Conservation (phyloP, 1,140 invertebrate genomes). For the Drosophila leontia region DNA sequence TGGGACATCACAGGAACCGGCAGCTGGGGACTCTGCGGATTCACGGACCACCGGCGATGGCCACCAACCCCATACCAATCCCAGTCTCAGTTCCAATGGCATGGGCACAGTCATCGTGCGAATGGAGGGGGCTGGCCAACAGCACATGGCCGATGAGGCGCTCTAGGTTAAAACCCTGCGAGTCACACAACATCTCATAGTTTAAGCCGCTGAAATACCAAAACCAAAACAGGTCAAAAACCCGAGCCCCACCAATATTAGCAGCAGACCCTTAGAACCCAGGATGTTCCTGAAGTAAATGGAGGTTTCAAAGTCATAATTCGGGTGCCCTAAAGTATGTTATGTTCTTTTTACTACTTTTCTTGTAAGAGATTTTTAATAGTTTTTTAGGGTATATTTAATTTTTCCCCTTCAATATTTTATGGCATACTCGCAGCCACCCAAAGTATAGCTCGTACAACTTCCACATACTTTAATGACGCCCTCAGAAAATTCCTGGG, state of each 20-base stretch:
- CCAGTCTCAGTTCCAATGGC: slow-evolving; percentile 15
- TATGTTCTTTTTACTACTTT: not conserved
- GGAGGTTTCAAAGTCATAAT: slow-evolving; percentile 1
- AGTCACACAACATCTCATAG: slow-evolving; percentile 75
- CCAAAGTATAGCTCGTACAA: not conserved
- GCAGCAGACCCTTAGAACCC: slow-evolving; percentile 2
- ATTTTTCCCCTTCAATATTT: not conserved
- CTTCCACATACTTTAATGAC: slow-evolving; percentile 5
- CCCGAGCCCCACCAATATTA: slow-evolving; percentile 32
- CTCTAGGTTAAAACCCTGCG: slow-evolving; percentile 51
- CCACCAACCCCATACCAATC: not conserved
- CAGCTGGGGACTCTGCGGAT: slow-evolving; percentile 2
- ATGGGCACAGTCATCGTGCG: slow-evolving; percentile 67
- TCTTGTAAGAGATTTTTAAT: not conserved
- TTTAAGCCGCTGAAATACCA: slow-evolving; percentile 54
- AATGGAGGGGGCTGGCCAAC: slow-evolving; percentile 54
- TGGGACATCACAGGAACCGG: slow-evolving; percentile 6
- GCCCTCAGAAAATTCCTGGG: not conserved
- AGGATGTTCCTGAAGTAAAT: not conserved
- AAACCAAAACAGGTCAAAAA: slow-evolving; percentile 45
- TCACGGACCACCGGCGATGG: not conserved
- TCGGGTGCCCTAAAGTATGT: not conserved
- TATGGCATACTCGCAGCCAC: slow-evolving; percentile 9
- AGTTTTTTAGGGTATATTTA: not conserved
- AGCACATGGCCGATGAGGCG: slow-evolving; percentile 75